Conservation (phyloP, 2,888 invertebrate species). For the Mongoloraphidia duomilia region DNA sequence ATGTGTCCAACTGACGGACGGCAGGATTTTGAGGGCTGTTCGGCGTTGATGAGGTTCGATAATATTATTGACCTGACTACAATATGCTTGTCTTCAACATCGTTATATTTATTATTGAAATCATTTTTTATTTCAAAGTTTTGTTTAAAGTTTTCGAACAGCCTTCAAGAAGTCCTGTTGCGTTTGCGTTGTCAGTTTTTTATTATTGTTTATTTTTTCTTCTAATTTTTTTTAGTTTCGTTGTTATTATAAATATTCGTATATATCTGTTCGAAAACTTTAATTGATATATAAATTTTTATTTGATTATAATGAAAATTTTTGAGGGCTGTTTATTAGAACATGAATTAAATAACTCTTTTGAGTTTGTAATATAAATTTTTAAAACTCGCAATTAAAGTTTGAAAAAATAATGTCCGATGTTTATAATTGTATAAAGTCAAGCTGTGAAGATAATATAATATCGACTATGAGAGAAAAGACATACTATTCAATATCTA, state of each 20-base stretch:
- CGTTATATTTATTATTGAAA: background rate
- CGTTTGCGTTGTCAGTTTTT: constrained; percentile 10
- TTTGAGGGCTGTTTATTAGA: too few relatives aligned
- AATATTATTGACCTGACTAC: background rate
- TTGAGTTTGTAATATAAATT: too few relatives aligned
- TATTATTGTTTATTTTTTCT: constrained; percentile 3
- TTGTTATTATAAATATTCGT: constrained; percentile 11
- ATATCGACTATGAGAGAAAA: too few relatives aligned
- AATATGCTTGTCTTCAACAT: background rate
- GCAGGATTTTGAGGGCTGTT: constrained; percentile 9
- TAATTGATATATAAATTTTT: constrained; percentile 15
- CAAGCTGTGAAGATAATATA: too few relatives aligned
- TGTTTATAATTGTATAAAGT: too few relatives aligned
- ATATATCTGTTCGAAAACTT: constrained; percentile 28
- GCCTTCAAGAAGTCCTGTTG: constrained; percentile 36
- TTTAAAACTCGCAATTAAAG: too few relatives aligned
- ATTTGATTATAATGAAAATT: too few relatives aligned
- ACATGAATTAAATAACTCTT: too few relatives aligned
- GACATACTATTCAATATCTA: too few relatives aligned
- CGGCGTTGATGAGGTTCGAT: background rate
- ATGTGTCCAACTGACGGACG: background rate
- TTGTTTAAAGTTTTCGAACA: constrained; percentile 46
- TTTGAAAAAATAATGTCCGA: too few relatives aligned
- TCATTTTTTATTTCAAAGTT: background rate
- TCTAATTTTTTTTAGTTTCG: background rate